Conservation (phyloP, 2,797 vertebrate species). For the Danio aesculapii region DNA sequence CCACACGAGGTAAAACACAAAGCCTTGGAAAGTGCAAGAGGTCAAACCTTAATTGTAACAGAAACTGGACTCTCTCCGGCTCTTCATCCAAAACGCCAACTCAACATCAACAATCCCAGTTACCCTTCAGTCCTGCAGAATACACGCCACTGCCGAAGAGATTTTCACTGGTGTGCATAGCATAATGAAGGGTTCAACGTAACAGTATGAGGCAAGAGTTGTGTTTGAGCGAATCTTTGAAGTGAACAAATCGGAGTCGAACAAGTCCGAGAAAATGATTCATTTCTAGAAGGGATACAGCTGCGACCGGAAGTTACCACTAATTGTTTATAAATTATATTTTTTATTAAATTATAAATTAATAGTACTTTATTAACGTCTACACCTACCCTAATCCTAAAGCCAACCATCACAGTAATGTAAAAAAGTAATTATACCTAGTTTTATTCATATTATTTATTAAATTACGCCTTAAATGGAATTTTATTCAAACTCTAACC, state of each 20-base stretch:
- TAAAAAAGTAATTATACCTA: no score
- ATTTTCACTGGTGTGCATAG: not conserved
- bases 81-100: conserved; percentile 79
- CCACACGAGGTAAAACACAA: not conserved
- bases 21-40: not conserved
- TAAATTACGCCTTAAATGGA: no score
- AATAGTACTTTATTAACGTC: no score
- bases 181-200: not conserved
- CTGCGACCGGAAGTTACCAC: no score
- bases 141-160: not conserved
- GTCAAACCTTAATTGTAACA: not conserved
- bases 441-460: no score
- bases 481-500: no score
- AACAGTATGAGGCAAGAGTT: not conserved
- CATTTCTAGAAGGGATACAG: not conserved
- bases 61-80: conserved; percentile 6
- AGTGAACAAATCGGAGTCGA: not conserved
- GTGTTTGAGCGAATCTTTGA: not conserved
- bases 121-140: conserved; percentile 15
- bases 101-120: conserved; percentile 77
- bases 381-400: no score
- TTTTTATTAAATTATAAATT: no score
- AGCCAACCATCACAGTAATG: no score
- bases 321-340: no score
- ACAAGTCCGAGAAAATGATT: not conserved